A percentile compares a stretch with the other conserved stretches of the same genome.
phyloP scores from a whole-genome alignment of 2,797 vertebrate genomes.

The Scyliorhinus canicula region DNA sequence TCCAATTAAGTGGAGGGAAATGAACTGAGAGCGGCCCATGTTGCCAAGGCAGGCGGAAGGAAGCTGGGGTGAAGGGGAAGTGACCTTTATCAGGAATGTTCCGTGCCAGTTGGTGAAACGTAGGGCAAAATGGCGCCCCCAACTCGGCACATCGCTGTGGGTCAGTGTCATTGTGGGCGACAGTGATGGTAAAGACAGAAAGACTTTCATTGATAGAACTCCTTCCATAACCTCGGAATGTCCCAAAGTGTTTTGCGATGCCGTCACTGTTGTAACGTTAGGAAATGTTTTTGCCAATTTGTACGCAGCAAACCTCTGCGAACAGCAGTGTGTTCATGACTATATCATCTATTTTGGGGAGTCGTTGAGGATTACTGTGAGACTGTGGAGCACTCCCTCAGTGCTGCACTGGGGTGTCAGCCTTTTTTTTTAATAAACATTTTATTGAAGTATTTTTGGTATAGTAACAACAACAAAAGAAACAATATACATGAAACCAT shows the following conservation, averaged over 20 bases:
- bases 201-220: not conserved
- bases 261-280: not conserved
- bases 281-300: not conserved
- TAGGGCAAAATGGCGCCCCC: not conserved
- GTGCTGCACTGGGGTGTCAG: not conserved
- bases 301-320: not conserved
- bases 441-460: too few relatives aligned
- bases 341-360: not conserved
- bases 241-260: not conserved
- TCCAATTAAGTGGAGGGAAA: not conserved
- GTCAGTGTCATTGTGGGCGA: too few relatives aligned
- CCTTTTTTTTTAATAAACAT: too few relatives aligned
- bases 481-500: too few relatives aligned
- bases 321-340: not conserved
- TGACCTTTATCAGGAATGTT: not conserved
- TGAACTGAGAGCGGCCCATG: too few relatives aligned
- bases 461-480: too few relatives aligned
- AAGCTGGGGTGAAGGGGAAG: not conserved
- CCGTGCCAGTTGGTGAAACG: not conserved
- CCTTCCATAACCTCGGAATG: not conserved
- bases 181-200: not conserved
- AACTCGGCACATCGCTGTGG: not conserved
- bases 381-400: not conserved
- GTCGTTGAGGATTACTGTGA: not conserved
- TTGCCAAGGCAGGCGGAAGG: not conserved